These are phyloP conservation scores for Polypterus senegalus DNA, from an alignment of 2,113 vertebrate genomes.

Conservation along the genomic window DNA sequence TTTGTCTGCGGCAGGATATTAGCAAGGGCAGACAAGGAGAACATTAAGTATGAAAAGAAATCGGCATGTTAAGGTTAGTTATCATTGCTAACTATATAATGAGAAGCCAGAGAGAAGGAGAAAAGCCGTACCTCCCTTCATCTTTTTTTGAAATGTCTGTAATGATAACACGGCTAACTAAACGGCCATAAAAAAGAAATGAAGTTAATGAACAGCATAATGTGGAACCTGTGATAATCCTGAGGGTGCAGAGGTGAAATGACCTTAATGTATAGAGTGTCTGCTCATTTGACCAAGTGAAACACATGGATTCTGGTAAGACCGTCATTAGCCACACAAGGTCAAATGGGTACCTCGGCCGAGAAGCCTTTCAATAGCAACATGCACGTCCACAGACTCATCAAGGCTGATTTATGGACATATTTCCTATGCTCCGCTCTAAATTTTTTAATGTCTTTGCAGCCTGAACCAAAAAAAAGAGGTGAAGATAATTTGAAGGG, in stretches of 20 bases:
- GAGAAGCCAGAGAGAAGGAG: slow-evolving; percentile 38
- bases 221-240: slow-evolving; percentile 16
- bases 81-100: slow-evolving; percentile 64
- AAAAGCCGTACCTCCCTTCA: slow-evolving; percentile 37
- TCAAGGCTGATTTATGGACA: slow-evolving; percentile 64
- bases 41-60: slow-evolving; percentile 21
- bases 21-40: slow-evolving; percentile 36
- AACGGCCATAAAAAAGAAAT: slow-evolving; percentile 42
- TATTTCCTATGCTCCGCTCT: slow-evolving; percentile 62
- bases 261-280: neutral
- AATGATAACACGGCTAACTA: slow-evolving; percentile 47
- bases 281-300: slow-evolving; percentile 2
- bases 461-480: slow-evolving; percentile 42
- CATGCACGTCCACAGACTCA: slow-evolving; percentile 22
- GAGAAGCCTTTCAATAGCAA: neutral
- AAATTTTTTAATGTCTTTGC: slow-evolving; percentile 66
- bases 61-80: slow-evolving; percentile 34
- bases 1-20: neutral
- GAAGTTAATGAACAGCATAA: slow-evolving; percentile 51
- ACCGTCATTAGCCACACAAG: slow-evolving; percentile 32
- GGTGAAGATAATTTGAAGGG: slow-evolving; percentile 51
- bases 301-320: slow-evolving; percentile 1
- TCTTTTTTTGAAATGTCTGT: slow-evolving; percentile 33
- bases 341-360: slow-evolving; percentile 30
- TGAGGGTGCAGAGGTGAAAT: slow-evolving; percentile 12